Percentiles rank a stretch among this genome's conserved stretches.
These are phyloP conservation scores for Lanius collurio DNA, from an alignment of 2,113 vertebrate genomes.

Conservation along the genomic window DNA sequence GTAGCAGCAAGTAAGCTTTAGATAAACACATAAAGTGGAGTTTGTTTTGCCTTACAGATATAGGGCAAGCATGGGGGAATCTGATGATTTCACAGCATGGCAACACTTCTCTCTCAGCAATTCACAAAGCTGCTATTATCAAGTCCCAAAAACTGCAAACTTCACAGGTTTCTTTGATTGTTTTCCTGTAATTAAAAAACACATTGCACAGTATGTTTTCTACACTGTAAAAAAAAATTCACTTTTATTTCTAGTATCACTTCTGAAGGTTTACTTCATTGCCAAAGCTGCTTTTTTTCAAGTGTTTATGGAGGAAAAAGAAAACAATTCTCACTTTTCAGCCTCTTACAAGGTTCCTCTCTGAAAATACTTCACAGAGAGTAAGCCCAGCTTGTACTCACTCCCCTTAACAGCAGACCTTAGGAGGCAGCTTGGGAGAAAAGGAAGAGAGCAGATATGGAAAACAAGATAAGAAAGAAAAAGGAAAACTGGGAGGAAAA, in stretches of 20 bases:
- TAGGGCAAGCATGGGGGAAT: background rate
- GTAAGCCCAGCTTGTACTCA: background rate
- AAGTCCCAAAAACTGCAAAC: background rate
- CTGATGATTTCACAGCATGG: conserved; percentile 9
- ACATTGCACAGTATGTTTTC: accelerated
- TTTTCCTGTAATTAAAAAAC: conserved; percentile 32
- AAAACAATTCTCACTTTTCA: conserved; percentile 31
- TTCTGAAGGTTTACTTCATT: background rate
- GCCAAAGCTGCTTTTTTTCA: background rate
- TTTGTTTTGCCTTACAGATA: background rate
- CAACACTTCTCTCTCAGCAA: background rate
- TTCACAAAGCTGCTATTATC: background rate
- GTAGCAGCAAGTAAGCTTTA: background rate
- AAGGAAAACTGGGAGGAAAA: background rate
- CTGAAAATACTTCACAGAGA: background rate
- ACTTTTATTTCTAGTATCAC: background rate
- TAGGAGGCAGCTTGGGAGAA: background rate
- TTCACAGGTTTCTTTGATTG: background rate
- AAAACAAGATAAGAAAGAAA: background rate
- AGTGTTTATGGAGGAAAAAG: background rate
- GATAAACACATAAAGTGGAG: background rate
- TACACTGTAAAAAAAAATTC: background rate
- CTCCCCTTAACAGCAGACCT: background rate
- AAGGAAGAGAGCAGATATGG: background rate
- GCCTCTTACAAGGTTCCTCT: background rate